Percentiles rank a stretch among this genome's conserved stretches.
Evolutionary conservation across 1,140 invertebrate species (phyloP).

Genomic region (Musca domestica): DNA sequence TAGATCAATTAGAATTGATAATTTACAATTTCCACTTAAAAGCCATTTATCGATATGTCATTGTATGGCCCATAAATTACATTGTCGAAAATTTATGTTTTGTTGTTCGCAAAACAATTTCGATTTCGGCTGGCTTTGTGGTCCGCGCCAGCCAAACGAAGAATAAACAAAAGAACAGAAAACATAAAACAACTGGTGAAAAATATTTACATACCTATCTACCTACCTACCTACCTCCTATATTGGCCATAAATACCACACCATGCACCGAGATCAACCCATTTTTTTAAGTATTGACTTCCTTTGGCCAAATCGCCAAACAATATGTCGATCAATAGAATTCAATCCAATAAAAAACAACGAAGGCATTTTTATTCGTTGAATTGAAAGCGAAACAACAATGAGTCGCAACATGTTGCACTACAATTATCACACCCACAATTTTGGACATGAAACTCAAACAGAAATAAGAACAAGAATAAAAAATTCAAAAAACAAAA

Average conservation of each 20-base stretch:
- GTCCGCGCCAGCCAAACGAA: background rate
- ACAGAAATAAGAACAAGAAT: background rate
- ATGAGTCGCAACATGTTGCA: conserved; percentile 8
- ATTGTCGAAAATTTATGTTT: background rate
- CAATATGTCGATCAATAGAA: too few relatives aligned
- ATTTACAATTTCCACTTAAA: conserved; percentile 23
- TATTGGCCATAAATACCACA: too few relatives aligned
- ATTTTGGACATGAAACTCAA: background rate
- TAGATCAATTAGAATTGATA: conserved; percentile 20
- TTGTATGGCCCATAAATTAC: conserved; percentile 2
- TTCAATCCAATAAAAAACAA: too few relatives aligned
- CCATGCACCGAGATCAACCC: too few relatives aligned
- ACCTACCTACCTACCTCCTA: too few relatives aligned
- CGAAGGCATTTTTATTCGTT: too few relatives aligned
- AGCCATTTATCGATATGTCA: conserved; percentile 20
- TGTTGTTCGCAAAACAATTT: background rate
- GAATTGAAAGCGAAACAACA: too few relatives aligned
- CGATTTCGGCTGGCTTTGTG: background rate
- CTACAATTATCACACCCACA: conserved; percentile 18
- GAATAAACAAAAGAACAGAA: background rate
- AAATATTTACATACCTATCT: too few relatives aligned
- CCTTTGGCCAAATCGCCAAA: too few relatives aligned
- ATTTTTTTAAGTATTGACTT: too few relatives aligned
- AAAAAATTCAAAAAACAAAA: background rate
- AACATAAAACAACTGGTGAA: too few relatives aligned